Base-by-base conservation (phyloP, 1,140 invertebrate genomes). In the Sinonovacula constricta region DNA sequence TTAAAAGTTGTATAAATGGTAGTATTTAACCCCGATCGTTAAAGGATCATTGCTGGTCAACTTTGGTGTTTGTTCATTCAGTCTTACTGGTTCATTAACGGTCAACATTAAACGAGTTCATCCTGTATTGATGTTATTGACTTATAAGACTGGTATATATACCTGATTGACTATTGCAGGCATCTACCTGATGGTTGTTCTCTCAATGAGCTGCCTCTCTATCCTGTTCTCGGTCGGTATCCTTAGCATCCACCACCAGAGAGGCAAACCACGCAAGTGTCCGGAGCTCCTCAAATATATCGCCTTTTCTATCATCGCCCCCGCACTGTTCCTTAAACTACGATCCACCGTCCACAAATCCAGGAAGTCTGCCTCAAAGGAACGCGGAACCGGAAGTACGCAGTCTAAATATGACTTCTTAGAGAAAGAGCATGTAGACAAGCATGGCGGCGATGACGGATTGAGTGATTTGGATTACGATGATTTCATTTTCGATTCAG, bases 161-260 rank as follows among this genome's bases (percentile, higher is more conserved):
- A n/a, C n/a, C n/a, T n/a, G n/a, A n/a, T 69, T 12, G 45, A 39
- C 59, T 31, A 31, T 83, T 83, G 57, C 82, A 88, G 87, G 85
- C 79, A 89, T 89, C 28, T 89, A 89, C 56, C 81, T 89, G 31
- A 86, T 88, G 84, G 85, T 86, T 31, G 86, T 89, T 7, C 65
- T 89, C 53, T 77, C 88, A 1, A 86, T 85, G 65, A 86, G 84
- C 63, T 88, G 86, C 71, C 65, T 89, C 54, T 89, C 88, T 0
- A 86, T 89, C 26, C 59, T 89, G 22, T 83, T 86, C 0, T 88
- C 88, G 1, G 88, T 89, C 14, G 82, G 85, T 53, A 83, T 88
- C 2, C 76, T 89, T 14, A 83, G 87, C 65, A 84, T 89, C 14
- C 86, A 89, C 53, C 88, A 89, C 65, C 86, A 89, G 69, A 56